Evolutionary conservation across 2,797 vertebrate species (phyloP).

Genomic region (Poeciliopsis paucimaculata): DNA sequence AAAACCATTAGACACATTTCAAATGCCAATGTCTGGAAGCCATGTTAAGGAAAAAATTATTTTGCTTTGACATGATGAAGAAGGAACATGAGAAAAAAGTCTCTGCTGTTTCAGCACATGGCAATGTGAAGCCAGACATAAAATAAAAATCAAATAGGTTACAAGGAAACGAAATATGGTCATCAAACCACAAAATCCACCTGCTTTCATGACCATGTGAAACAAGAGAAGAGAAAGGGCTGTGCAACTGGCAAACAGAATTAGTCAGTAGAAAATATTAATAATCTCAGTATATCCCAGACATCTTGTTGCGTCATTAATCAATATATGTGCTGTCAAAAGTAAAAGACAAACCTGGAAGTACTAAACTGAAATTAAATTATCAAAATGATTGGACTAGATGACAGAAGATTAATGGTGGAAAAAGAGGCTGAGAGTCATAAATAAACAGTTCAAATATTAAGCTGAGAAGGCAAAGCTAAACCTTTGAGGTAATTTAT

Average conservation of each 20-base stretch:
- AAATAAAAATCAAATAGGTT: neutral
- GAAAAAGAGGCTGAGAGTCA: fast-evolving
- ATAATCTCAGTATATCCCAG: neutral
- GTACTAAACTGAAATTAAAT: neutral
- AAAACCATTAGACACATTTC: neutral
- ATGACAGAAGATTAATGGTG: neutral
- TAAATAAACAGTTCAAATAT: neutral
- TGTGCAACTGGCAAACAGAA: neutral
- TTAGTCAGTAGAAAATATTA: neutral
- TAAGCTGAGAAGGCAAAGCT: conserved; percentile 12
- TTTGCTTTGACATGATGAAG: neutral
- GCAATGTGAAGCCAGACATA: neutral
- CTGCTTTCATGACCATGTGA: neutral
- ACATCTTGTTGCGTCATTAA: neutral
- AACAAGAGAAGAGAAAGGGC: neutral
- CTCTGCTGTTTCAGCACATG: neutral
- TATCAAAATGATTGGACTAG: neutral
- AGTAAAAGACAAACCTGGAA: neutral
- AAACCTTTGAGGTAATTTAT: conserved; percentile 24
- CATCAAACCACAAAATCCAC: neutral
- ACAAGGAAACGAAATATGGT: neutral
- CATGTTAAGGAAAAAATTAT: neutral
- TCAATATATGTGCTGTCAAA: neutral
- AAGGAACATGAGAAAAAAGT: neutral
- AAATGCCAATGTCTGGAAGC: neutral